A percentile compares a stretch with the other conserved stretches of the same genome.
Conservation (phyloP, 35 echinoderm and acorn worm species). For the Ophioderma brevispina region DNA sequence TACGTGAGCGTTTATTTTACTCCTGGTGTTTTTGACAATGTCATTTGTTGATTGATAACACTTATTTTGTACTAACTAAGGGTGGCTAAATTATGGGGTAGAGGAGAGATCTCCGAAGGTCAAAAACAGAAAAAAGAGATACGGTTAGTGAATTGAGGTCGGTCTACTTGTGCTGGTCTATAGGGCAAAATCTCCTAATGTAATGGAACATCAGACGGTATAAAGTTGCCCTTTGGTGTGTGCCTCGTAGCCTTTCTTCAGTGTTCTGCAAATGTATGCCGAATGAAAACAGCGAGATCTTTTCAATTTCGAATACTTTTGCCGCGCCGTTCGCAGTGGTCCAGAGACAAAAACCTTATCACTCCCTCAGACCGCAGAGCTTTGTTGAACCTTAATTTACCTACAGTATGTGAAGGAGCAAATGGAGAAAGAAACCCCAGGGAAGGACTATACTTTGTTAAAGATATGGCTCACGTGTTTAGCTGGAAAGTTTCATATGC, state of each 20-base stretch:
- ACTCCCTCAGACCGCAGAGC: not conserved
- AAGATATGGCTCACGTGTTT: not conserved
- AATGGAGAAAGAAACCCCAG: not conserved
- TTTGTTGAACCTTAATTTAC: not conserved
- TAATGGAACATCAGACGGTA: not conserved
- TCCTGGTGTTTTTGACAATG: no score
- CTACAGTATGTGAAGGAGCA: not conserved
- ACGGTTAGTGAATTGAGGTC: no score
- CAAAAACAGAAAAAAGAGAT: no score
- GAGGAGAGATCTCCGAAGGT: no score
- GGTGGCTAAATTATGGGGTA: no score
- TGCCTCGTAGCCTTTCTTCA: not conserved
- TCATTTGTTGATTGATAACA: no score
- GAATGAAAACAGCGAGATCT: not conserved
- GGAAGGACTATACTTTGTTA: not conserved
- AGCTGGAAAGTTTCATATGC: not conserved
- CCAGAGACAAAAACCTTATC: not conserved
- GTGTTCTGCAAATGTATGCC: not conserved
- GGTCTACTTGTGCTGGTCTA: no score
- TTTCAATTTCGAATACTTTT: not conserved
- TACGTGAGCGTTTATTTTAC: no score
- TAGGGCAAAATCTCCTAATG: no score
- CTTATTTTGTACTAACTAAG: no score
- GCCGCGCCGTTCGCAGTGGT: not conserved
- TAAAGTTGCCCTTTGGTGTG: not conserved